Conservation (phyloP, 2,113 vertebrate genomes). For the Paedocypris sp. region DNA sequence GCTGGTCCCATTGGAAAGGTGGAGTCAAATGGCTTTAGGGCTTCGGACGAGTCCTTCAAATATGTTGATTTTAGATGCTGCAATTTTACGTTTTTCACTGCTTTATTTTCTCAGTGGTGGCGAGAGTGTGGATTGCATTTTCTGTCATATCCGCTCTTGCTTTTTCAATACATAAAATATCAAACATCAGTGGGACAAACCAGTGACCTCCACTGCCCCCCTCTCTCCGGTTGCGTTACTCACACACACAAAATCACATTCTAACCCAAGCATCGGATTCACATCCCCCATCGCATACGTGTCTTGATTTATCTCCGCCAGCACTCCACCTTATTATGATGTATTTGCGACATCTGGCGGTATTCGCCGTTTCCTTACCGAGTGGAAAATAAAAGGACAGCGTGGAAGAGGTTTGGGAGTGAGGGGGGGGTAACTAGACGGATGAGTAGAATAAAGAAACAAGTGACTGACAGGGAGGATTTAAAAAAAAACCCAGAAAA, state of each 20-base stretch:
- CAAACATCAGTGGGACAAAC: conserved; percentile 96
- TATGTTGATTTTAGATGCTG: not conserved
- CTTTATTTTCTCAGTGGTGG: too few species aligned
- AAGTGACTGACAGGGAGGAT: not conserved
- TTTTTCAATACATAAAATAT: conserved; percentile 88
- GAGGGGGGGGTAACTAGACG: conserved; percentile 29
- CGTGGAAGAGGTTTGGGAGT: not conserved
- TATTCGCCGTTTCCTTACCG: conserved; percentile 62
- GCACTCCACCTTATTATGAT: conserved; percentile 73
- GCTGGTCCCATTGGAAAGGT: not conserved
- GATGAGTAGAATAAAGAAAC: conserved; percentile 27
- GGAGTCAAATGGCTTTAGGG: conserved; percentile 11
- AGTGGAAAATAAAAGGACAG: conserved; percentile 28
- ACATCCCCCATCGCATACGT: conserved; percentile 64
- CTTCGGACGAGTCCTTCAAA: conserved; percentile 27
- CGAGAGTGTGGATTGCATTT: conserved; percentile 72
- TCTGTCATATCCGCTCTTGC: conserved; percentile 81
- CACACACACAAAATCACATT: conserved; percentile 57
- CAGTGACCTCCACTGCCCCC: conserved; percentile 92
- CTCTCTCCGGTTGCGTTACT: conserved; percentile 63
- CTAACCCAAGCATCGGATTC: conserved; percentile 42
- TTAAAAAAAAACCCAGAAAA: conserved; percentile 1
- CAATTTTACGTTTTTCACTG: conserved; percentile 16
- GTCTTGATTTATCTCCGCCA: conserved; percentile 70
- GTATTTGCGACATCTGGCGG: conserved; percentile 99